Percentiles rank a stretch among this genome's conserved stretches.
Evolutionary conservation across 2,888 invertebrate species (phyloP).

Genomic region (Sialis fuliginosa): DNA sequence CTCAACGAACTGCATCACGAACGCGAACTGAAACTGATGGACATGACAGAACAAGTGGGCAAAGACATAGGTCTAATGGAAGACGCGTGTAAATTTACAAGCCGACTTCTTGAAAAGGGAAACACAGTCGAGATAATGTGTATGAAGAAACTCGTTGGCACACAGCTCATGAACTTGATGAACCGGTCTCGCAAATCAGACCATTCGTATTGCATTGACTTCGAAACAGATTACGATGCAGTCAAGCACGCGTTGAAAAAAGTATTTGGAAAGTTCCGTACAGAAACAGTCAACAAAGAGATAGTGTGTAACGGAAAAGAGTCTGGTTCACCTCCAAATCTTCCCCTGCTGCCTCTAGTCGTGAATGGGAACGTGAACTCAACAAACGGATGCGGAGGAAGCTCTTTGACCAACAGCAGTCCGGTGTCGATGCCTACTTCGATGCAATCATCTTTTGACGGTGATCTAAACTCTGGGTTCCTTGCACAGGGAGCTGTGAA

Average conservation of each 20-base stretch:
- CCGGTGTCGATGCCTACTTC: conserved; percentile 48
- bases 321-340: conserved; percentile 28
- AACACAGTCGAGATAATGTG: conserved; percentile 73
- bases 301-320: conserved; percentile 26
- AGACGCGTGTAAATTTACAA: conserved; percentile 72
- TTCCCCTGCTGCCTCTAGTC: conserved; percentile 23
- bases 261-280: conserved; percentile 55
- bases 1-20: conserved; percentile 63
- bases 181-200: conserved; percentile 70
- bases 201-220: conserved; percentile 61
- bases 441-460: conserved; percentile 63
- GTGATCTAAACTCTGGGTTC: conserved; percentile 33
- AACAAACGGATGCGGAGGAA: conserved; percentile 22
- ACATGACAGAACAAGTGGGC: conserved; percentile 64
- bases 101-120: conserved; percentile 63
- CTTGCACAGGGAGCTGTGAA: conserved; percentile 19
- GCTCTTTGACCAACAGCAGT: conserved; percentile 47
- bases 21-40: conserved; percentile 80
- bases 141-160: conserved; percentile 59
- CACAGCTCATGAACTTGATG: conserved; percentile 60
- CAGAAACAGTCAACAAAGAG: conserved; percentile 30
- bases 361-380: conserved; percentile 14
- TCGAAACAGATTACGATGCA: conserved; percentile 59
- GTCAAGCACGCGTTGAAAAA: conserved; percentile 58
- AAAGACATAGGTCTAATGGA: conserved; percentile 72